Percentiles rank a stretch among this genome's conserved stretches.
Conservation (phyloP, 1,140 invertebrate genomes). For the Magallana ariakensis region DNA sequence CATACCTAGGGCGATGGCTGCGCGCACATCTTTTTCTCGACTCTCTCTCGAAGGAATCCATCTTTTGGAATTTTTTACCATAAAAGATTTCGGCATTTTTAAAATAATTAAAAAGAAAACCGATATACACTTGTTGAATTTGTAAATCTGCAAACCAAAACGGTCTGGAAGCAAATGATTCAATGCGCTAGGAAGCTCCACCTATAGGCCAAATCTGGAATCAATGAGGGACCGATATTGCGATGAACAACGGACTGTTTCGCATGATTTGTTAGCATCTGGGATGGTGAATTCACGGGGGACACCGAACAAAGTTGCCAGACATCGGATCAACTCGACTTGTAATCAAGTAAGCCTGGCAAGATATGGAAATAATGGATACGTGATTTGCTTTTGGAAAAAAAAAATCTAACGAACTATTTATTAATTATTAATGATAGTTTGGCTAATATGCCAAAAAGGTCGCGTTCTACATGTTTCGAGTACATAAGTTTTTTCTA, state of each 20-base stretch:
- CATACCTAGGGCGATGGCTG: background rate
- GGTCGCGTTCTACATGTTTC: background rate
- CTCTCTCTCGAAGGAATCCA: background rate
- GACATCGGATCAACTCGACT: background rate
- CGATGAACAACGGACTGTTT: background rate
- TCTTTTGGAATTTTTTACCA: constrained; percentile 24
- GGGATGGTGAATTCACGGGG: background rate
- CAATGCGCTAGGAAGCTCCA: background rate
- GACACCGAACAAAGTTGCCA: constrained; percentile 1
- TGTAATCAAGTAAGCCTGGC: constrained; percentile 18
- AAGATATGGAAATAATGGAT: constrained; percentile 2
- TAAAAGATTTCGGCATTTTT: constrained; percentile 31
- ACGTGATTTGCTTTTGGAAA: background rate
- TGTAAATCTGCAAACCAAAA: background rate
- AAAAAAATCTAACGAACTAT: background rate
- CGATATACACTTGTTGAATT: background rate
- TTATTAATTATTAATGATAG: background rate
- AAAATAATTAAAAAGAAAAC: background rate
- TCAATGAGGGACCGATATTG: background rate
- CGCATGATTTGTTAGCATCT: constrained; percentile 14
- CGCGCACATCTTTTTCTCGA: background rate
- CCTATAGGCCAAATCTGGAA: background rate
- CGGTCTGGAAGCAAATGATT: background rate
- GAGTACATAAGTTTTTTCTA: no score
- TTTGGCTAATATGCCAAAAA: background rate